Evolutionary conservation across 37 sponge, comb jelly and placozoan genomes (phyloP).

Genomic region (Corticium candelabrum): DNA sequence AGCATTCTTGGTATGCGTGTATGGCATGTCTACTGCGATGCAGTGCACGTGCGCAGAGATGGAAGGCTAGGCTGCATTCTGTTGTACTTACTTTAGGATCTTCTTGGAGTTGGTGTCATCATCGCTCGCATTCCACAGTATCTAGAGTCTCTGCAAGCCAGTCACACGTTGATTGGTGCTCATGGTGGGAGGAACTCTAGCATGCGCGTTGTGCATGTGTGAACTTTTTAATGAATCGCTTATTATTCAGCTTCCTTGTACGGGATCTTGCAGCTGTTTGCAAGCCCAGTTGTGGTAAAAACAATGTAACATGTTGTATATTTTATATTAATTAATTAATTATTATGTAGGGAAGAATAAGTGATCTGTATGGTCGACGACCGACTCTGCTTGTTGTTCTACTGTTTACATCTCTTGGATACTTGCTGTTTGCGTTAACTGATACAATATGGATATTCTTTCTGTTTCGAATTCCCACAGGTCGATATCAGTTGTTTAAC

Average conservation of each 20-base stretch:
- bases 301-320: no score
- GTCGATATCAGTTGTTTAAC: no score
- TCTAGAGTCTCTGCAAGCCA: not conserved
- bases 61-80: not conserved
- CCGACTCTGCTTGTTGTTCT: constrained; percentile 30
- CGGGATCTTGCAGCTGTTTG: constrained; percentile 50
- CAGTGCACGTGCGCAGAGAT: no score
- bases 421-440: constrained; percentile 27
- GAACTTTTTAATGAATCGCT: not conserved
- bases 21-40: no score
- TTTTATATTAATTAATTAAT: constrained; percentile 12
- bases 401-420: constrained; percentile 30
- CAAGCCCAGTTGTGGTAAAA: constrained; percentile 43
- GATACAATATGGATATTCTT: constrained; percentile 16
- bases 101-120: not conserved
- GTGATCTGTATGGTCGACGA: constrained; percentile 54
- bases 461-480: constrained; percentile 45
- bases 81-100: not conserved
- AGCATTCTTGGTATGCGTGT: not conserved
- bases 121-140: not conserved
- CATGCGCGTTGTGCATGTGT: no score
- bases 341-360: constrained; percentile 38
- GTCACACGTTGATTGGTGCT: not conserved
- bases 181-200: not conserved
- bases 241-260: constrained; percentile 46